These are phyloP conservation scores for Manduca sexta DNA, from an alignment of 1,140 invertebrate genomes.

Conservation along the genomic window DNA sequence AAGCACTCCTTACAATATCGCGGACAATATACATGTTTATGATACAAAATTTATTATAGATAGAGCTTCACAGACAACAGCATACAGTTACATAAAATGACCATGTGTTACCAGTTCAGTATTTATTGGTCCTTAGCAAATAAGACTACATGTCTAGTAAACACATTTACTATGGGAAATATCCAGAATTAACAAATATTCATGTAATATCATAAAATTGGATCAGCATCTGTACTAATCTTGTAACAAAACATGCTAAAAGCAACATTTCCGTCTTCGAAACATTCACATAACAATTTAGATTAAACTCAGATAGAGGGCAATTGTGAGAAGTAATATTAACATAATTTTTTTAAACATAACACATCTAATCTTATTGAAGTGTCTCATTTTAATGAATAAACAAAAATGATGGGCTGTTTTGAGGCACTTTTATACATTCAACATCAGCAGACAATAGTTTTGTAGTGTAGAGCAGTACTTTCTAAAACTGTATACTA, in stretches of 20 bases:
- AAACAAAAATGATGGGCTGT: background rate
- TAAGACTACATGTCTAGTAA: conserved; percentile 26
- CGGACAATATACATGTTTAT: conserved; percentile 66
- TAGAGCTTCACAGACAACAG: conserved; percentile 32
- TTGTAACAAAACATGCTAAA: background rate
- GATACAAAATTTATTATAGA: conserved; percentile 50
- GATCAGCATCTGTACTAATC: background rate
- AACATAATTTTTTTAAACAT: too few species aligned
- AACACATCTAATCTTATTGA: too few species aligned
- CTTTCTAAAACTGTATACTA: conserved; percentile 25
- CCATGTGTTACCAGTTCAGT: conserved; percentile 32
- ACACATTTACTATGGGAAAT: conserved; percentile 4
- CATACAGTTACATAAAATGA: conserved; percentile 35
- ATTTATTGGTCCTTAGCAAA: conserved; percentile 40
- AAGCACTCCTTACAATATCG: conserved; percentile 50
- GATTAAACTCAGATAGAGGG: too few species aligned
- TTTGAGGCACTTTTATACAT: conserved; percentile 29
- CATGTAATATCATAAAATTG: conserved; percentile 24
- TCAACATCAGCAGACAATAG: conserved; percentile 20
- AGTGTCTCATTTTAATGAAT: background rate
- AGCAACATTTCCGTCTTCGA: too few species aligned
- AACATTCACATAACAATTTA: too few species aligned
- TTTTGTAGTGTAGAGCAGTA: conserved; percentile 9
- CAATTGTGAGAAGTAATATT: too few species aligned
- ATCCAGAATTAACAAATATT: conserved; percentile 20